Evolutionary conservation across 2,888 invertebrate genomes (phyloP), one percentile per base, ranked within the genome.

Genomic region (Scaptomyza cyrtandrae): DNA sequence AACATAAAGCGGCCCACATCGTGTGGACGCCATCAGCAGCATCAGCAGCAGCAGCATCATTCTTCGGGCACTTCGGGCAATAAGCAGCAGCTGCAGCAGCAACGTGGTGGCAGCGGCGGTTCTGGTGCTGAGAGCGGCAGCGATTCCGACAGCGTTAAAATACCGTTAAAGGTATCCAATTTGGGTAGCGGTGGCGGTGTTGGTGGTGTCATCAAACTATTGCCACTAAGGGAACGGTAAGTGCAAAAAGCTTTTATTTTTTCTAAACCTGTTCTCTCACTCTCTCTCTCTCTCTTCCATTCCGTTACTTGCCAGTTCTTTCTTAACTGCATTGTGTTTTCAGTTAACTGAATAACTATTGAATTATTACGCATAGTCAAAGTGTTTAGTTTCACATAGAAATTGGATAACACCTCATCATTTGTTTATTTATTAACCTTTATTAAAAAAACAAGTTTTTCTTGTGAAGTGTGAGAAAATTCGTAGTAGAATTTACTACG

Each of bases 131-230:
- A 90, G 64, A 90, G 94, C 83, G 96, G 96, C 90, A 96, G 96
- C 13, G 96, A 96, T 88, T 96, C 96, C 1, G 96, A 96, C 88
- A 94, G 95, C 87, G 91, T 94, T 49, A 93, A 94, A 80, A 95
- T 95, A 76, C 95, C 96, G 54, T 92, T 94, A 41, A 96, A 95
- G 91, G 90, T 91, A 60, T 88, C 93, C 61, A 90, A 90, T 89
- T 78, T 90, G 84, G 90, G 90, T 70, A 90, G 61, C 53, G 82
- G 81, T 61, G 66, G 75, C 52, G 80, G 75, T 55, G 65, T 76
- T 6, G 78, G 73, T 24, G 66, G 59, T 39, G 84, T 86, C 41
- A 63, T 81, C 31, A 90, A 90, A 59, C 78, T 90, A 50, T 85
- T 92, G 78, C 93, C 93, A 46, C 93, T 94, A 78, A 93, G 94